Percentiles rank a stretch among this genome's conserved stretches.
phyloP scores from a whole-genome alignment of 2,113 vertebrate species.

The Paedocypris sp. region DNA sequence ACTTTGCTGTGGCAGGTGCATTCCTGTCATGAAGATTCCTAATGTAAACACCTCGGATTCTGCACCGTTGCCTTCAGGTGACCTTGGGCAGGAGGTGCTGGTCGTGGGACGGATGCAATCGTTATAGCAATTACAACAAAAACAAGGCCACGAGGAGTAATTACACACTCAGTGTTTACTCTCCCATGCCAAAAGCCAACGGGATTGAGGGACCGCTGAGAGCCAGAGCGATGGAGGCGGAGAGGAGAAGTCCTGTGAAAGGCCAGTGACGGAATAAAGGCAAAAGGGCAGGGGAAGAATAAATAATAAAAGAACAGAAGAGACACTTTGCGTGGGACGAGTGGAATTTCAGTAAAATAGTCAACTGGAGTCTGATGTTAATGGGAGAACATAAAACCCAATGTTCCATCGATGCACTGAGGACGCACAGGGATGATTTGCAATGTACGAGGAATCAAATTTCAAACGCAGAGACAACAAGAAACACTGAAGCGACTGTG shows the following conservation, averaged over 20 bases:
- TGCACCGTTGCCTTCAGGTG: slow-evolving; percentile 36
- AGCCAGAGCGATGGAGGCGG: background rate
- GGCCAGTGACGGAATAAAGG: background rate
- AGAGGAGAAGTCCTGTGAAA: background rate
- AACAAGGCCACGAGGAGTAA: slow-evolving; percentile 49
- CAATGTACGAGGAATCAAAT: background rate
- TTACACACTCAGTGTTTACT: slow-evolving; percentile 50
- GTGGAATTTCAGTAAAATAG: slow-evolving; percentile 19
- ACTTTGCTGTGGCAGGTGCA: background rate
- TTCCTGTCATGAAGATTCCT: no score
- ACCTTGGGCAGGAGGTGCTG: slow-evolving; percentile 42
- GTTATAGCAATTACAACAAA: slow-evolving; percentile 53
- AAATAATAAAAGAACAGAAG: slow-evolving; percentile 4
- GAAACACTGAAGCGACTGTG: no score
- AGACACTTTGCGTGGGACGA: slow-evolving; percentile 10
- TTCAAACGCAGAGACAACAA: no score
- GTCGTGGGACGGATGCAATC: slow-evolving; percentile 42
- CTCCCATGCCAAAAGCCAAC: slow-evolving; percentile 26
- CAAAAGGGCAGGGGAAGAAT: background rate
- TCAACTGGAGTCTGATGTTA: background rate
- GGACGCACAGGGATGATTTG: background rate
- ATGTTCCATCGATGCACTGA: background rate
- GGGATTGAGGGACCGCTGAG: background rate
- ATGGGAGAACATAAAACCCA: slow-evolving; percentile 22
- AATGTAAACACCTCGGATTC: no score